phyloP scores from a whole-genome alignment of 2,888 invertebrate species.

The Aelia acuminata region DNA sequence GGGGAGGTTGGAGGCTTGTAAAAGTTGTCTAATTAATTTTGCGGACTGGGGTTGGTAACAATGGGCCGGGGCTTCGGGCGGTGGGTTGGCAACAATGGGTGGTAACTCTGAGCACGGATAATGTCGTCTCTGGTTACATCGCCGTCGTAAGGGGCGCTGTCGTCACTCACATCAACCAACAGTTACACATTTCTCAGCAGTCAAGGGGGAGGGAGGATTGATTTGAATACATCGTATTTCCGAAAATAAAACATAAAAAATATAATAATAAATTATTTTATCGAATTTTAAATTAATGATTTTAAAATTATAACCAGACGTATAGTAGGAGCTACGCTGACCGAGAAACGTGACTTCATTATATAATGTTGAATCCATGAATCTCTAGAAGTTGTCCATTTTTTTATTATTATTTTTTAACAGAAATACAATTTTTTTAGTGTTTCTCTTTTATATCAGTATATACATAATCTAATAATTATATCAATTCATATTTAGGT shows the following conservation, averaged over 20 bases:
- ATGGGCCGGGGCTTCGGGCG: conserved; percentile 52
- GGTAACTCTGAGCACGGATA: conserved; percentile 58
- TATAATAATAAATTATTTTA: no score
- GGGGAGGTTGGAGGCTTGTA: conserved; percentile 50
- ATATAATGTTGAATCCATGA: no score
- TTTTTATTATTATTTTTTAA: no score
- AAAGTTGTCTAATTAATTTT: conserved; percentile 60
- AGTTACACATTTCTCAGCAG: background rate
- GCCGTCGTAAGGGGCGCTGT: conserved; percentile 27
- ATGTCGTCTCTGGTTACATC: conserved; percentile 51
- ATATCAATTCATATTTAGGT: no score
- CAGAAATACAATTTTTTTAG: no score
- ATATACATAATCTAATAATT: no score
- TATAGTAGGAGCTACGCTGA: no score
- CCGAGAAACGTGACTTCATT: no score
- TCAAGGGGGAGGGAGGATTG: background rate
- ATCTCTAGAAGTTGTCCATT: no score
- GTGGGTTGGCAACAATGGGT: conserved; percentile 57
- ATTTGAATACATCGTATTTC: background rate
- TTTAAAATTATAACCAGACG: no score
- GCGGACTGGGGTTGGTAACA: conserved; percentile 57
- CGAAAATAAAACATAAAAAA: background rate
- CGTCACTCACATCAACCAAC: conserved; percentile 19
- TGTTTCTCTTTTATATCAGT: no score
- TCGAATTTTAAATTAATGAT: no score